Conservation (phyloP, 2,113 vertebrate species). For the Formicarius rufipectus region DNA sequence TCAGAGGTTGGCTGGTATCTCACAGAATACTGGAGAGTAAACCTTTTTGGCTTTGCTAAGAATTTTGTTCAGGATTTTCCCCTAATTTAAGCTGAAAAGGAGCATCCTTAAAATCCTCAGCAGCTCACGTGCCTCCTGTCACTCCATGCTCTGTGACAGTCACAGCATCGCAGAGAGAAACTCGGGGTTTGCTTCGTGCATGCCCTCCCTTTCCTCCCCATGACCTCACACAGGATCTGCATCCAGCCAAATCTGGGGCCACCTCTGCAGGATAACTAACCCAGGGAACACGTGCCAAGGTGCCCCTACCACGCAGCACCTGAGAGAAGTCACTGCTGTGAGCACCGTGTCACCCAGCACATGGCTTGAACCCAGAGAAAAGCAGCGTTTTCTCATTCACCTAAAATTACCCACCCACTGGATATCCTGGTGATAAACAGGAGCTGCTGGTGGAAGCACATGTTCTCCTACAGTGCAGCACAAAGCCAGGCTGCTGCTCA, state of each 20-base stretch:
- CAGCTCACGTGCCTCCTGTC: neutral
- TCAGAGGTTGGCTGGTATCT: neutral
- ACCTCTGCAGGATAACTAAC: neutral
- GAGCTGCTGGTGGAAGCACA: slow-evolving; percentile 16
- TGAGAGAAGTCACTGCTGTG: neutral
- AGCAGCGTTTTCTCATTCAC: slow-evolving; percentile 36
- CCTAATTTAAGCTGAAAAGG: neutral
- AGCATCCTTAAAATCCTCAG: neutral
- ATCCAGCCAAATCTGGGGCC: neutral
- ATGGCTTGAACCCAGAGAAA: neutral
- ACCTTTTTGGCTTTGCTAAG: neutral
- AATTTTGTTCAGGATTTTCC: neutral
- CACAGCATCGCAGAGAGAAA: neutral
- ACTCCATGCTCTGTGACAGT: neutral
- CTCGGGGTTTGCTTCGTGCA: neutral
- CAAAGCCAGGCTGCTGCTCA: neutral
- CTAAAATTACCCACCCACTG: slow-evolving; percentile 51
- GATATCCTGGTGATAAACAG: neutral
- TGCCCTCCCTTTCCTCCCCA: neutral
- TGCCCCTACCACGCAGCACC: slow-evolving; percentile 15
- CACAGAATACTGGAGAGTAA: neutral
- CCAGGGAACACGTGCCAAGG: neutral
- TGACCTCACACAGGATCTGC: neutral
- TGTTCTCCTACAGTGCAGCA: neutral
- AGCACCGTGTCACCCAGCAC: slow-evolving; percentile 17